Evolutionary conservation across 2,797 vertebrate genomes (phyloP).

Genomic region (Melanotaenia trifasciata): DNA sequence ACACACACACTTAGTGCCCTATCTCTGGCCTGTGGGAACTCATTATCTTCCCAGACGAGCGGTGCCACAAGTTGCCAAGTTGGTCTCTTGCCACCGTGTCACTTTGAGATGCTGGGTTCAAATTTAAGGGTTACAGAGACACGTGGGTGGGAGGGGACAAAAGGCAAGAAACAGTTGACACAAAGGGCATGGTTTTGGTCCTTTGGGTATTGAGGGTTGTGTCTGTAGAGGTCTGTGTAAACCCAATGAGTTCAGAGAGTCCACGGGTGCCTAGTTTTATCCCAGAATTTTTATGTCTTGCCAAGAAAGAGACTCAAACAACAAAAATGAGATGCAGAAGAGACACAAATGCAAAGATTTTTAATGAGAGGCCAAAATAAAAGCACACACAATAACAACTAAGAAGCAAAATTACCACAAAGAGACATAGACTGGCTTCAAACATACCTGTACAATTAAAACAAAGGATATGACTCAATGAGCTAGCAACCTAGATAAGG

Average conservation of each 20-base stretch:
- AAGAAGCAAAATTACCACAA: background rate
- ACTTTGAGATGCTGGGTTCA: conserved; percentile 51
- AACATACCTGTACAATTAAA: background rate
- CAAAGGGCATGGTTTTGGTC: conserved; percentile 4
- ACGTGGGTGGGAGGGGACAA: conserved; percentile 27
- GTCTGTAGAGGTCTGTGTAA: conserved; percentile 5
- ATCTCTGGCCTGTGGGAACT: conserved; percentile 80
- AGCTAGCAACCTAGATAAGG: background rate
- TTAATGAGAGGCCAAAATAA: background rate
- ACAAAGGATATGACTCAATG: background rate
- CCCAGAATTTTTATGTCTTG: background rate
- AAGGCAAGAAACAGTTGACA: conserved; percentile 19
- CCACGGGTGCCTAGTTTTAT: background rate
- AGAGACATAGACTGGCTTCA: background rate
- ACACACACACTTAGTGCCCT: conserved; percentile 18
- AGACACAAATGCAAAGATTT: background rate
- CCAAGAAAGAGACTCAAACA: background rate
- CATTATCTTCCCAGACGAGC: conserved; percentile 81
- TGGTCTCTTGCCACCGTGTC: conserved; percentile 61
- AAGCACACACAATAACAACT: background rate
- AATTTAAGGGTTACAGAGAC: conserved; percentile 25
- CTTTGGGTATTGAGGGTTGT: background rate
- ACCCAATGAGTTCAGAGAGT: background rate
- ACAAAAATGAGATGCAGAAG: background rate
- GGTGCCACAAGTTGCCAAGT: conserved; percentile 58